These are phyloP conservation scores for Philopedon plagiatum DNA, from an alignment of 2,888 invertebrate genomes.

Conservation along the genomic window DNA sequence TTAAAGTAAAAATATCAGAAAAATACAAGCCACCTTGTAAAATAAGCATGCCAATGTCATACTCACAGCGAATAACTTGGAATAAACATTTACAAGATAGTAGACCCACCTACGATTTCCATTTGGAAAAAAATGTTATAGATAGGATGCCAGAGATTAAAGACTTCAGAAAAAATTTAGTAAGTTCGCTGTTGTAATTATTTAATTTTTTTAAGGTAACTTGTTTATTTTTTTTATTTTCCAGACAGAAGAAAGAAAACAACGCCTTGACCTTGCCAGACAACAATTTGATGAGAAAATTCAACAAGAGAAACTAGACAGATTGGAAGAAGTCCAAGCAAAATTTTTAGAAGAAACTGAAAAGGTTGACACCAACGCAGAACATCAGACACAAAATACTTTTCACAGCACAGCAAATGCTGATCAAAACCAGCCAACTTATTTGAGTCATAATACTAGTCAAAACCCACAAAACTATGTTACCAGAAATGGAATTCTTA, in stretches of 20 bases:
- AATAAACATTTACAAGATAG: constrained; percentile 71
- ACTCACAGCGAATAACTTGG: constrained; percentile 71
- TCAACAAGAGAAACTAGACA: constrained; percentile 53
- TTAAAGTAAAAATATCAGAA: constrained; percentile 91
- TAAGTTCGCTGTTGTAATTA: constrained; percentile 30
- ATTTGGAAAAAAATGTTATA: constrained; percentile 80
- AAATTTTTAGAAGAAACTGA: constrained; percentile 20
- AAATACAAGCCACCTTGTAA: constrained; percentile 86
- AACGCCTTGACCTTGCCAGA: constrained; percentile 69
- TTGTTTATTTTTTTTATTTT: constrained; percentile 15
- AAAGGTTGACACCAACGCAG: not conserved
- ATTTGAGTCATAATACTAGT: constrained; percentile 21
- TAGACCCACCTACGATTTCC: constrained; percentile 80
- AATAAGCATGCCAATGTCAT: constrained; percentile 74
- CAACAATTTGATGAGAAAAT: constrained; percentile 59
- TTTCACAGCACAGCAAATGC: not conserved
- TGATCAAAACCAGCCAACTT: not conserved
- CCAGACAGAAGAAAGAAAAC: constrained; percentile 72
- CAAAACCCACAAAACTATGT: constrained; percentile 53
- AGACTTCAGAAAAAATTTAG: constrained; percentile 70
- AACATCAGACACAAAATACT: not conserved
- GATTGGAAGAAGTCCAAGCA: constrained; percentile 42
- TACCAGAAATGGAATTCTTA: constrained; percentile 56
- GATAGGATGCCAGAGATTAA: constrained; percentile 81
- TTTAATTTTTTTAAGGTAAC: too few species aligned